phyloP scores from a whole-genome alignment of 2,797 vertebrate genomes.

The Oryzias sinensis region DNA sequence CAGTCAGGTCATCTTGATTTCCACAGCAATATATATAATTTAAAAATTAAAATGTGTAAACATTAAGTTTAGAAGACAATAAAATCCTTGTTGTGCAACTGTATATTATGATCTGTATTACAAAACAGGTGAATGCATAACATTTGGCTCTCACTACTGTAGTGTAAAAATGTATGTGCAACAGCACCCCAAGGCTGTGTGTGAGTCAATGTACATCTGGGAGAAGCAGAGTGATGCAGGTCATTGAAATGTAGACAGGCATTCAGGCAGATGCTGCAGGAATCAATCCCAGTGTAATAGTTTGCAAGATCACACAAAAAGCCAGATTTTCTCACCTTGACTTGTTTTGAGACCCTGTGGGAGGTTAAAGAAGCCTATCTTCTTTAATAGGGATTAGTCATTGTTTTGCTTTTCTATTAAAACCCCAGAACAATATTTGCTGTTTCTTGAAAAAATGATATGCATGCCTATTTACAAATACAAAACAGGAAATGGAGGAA shows the following conservation, averaged over 20 bases:
- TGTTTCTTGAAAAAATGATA: too few relatives aligned
- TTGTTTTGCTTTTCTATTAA: too few relatives aligned
- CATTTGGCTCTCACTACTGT: not conserved
- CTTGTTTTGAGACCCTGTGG: slow-evolving; percentile 31
- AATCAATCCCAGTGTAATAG: slow-evolving; percentile 56
- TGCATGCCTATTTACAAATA: too few relatives aligned
- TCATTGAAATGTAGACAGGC: slow-evolving; percentile 58
- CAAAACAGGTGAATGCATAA: not conserved
- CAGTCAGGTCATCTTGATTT: too few relatives aligned
- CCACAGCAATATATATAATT: too few relatives aligned
- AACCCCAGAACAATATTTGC: too few relatives aligned
- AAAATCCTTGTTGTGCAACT: too few relatives aligned
- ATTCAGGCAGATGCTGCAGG: slow-evolving; percentile 54
- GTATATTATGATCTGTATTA: too few relatives aligned
- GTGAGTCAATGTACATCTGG: not conserved
- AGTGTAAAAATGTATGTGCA: not conserved
- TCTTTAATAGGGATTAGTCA: slow-evolving; percentile 29
- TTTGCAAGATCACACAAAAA: slow-evolving; percentile 49
- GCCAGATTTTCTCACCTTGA: slow-evolving; percentile 48
- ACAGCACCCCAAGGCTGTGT: not conserved
- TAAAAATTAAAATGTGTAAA: too few relatives aligned
- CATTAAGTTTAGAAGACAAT: too few relatives aligned
- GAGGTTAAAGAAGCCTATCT: slow-evolving; percentile 35
- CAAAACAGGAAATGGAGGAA: too few relatives aligned
- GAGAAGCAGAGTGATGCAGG: slow-evolving; percentile 38